Evolutionary conservation across 1,140 invertebrate genomes (phyloP), one percentile per base, ranked within the genome.

Genomic region (Muscidifurax raptorellus): DNA sequence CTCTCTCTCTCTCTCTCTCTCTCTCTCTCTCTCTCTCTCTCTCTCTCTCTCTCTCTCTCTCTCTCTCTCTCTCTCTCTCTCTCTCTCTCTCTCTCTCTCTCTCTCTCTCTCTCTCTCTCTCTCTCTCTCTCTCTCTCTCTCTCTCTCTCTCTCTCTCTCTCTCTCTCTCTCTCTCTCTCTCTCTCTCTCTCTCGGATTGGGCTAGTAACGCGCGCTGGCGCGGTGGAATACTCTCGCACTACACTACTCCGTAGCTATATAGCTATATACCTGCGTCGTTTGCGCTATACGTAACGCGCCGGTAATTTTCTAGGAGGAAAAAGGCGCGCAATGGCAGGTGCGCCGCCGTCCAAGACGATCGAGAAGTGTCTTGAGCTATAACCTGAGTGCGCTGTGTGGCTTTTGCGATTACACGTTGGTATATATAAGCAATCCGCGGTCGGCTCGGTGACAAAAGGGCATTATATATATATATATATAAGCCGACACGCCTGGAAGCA

Each of bases 211-310:
- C 9, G 32, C 32, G n/a, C 52, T 27, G n/a, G 36, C 27, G 82
- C 27, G 64, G 76, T 52, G 44, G 9, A 69, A 69, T 80, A 82
- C 80, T 80, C 85, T 83, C 82, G 83, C 81, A 28, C 74, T 78
- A 36, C 7, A 18, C 69, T 47, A 44, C 28, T 25, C 32, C 1
- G 44, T 13, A n/a, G n/a, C n/a, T n/a, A n/a, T n/a, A 32, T 32
- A 59, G 13, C 52, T n/a, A 52, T 71, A 4, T 36, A 18, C 47
- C 47, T 22, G 18, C 4, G 47, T 52, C 47, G 36, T 40, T 40
- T 40, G 36, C 18, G 47, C 47, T 52, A n/a, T n/a, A 52, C 13
- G 47, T 12, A 52, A 52, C 47, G 47, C 47, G 18, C 13, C 18
- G 47, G 47, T 52, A 52, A 52, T 52, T 9, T 52, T 18, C 47